phyloP scores from a whole-genome alignment of 2,797 vertebrate species.

The Gambelia wislizenii region DNA sequence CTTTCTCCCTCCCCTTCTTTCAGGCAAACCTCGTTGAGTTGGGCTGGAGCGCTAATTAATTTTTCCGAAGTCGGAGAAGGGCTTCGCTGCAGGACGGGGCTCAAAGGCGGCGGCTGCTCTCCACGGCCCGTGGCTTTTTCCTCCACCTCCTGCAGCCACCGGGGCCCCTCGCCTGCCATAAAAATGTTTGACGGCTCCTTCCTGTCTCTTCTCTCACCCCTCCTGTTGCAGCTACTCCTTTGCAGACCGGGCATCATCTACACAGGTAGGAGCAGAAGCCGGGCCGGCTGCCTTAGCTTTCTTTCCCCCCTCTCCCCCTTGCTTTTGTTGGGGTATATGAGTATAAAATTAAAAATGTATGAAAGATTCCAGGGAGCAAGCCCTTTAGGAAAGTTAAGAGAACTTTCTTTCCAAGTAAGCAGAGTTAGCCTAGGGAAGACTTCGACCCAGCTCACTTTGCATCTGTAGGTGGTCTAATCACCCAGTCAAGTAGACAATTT shows the following conservation, averaged over 20 bases:
- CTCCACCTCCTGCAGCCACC: slow-evolving; percentile 31
- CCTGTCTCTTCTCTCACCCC: slow-evolving; percentile 70
- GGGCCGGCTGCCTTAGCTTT: background rate
- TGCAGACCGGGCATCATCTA: slow-evolving; percentile 75
- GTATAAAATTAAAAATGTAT: too few relatives aligned
- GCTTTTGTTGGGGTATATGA: too few relatives aligned
- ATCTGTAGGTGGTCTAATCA: too few relatives aligned
- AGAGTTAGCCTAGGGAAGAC: too few relatives aligned
- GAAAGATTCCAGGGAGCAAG: too few relatives aligned
- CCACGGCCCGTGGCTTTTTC: background rate
- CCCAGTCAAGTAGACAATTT: too few relatives aligned
- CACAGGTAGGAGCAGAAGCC: slow-evolving; percentile 80
- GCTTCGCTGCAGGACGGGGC: slow-evolving; percentile 65
- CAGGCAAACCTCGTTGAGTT: slow-evolving; percentile 78
- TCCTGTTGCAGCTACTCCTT: slow-evolving; percentile 77
- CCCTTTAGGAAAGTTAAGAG: too few relatives aligned
- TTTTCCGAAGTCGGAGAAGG: slow-evolving; percentile 82
- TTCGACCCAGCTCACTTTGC: too few relatives aligned
- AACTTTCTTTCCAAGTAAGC: too few relatives aligned
- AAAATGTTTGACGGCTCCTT: slow-evolving; percentile 81
- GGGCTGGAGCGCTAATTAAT: slow-evolving; percentile 80
- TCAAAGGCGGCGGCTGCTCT: too few relatives aligned
- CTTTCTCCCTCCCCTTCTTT: background rate
- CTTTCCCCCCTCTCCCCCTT: background rate
- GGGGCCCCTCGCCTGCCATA: slow-evolving; percentile 56